These are phyloP conservation scores for Agrochola litura DNA, from an alignment of 2,888 invertebrate genomes.

Conservation along the genomic window DNA sequence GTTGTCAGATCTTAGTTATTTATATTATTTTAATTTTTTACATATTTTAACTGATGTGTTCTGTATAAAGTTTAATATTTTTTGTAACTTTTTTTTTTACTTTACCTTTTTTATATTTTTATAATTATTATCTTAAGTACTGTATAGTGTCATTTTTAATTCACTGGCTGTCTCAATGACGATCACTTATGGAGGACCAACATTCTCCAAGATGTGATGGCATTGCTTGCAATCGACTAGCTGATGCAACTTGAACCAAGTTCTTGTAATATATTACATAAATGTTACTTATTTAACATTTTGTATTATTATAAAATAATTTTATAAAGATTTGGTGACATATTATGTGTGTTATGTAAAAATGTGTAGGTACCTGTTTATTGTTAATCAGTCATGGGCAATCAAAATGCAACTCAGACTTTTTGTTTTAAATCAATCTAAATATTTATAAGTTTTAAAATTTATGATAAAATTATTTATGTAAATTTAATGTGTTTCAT, in stretches of 20 bases:
- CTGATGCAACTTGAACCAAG: slow-evolving; percentile 76
- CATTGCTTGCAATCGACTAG: slow-evolving; percentile 69
- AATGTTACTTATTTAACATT: slow-evolving; percentile 42
- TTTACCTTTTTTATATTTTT: no score
- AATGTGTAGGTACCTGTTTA: background rate
- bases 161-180: slow-evolving; percentile 31
- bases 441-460: slow-evolving; percentile 29
- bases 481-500: slow-evolving; percentile 1
- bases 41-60: background rate
- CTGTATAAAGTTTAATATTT: background rate
- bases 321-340: slow-evolving; percentile 8
- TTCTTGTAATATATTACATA: slow-evolving; percentile 54
- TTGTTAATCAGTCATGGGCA: background rate
- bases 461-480: slow-evolving; percentile 6
- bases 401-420: background rate
- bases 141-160: background rate
- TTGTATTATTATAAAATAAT: slow-evolving; percentile 42
- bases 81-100: background rate
- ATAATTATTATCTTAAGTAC: no score
- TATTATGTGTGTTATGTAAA: slow-evolving; percentile 21
- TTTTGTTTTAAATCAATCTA: slow-evolving; percentile 19
- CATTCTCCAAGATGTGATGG: slow-evolving; percentile 47
- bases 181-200: slow-evolving; percentile 30
- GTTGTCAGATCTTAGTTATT: slow-evolving; percentile 14
- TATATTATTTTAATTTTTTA: slow-evolving; percentile 2